phyloP scores from a whole-genome alignment of 2,113 vertebrate species.

The Microcebus lehilahytsara region DNA sequence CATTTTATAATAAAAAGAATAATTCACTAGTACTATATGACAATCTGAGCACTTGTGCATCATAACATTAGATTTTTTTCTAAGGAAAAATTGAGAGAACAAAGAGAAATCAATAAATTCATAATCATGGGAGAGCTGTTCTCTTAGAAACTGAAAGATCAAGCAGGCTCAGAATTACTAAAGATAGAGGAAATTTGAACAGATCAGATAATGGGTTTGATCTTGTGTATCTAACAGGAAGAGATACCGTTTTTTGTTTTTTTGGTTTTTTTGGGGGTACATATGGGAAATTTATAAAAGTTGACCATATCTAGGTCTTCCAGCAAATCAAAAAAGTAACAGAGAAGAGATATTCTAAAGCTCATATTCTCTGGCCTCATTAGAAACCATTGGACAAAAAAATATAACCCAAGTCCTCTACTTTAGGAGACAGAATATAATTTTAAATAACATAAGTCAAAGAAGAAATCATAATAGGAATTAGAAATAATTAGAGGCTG shows the following conservation, averaged over 20 bases:
- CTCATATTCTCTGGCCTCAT: background rate
- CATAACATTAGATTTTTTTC: background rate
- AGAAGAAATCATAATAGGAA: background rate
- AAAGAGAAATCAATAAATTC: background rate
- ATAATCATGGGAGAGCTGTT: background rate
- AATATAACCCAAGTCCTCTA: background rate
- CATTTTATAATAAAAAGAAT: background rate
- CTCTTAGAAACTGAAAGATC: background rate
- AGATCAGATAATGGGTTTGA: background rate
- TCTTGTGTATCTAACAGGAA: background rate
- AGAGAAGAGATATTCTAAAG: background rate
- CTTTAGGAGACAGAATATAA: background rate
- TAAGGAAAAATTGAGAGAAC: background rate
- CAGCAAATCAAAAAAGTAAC: background rate
- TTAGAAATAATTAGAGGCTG: background rate
- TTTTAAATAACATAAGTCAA: background rate
- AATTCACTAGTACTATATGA: background rate
- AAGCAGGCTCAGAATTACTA: background rate
- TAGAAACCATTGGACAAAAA: background rate
- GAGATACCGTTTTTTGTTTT: background rate
- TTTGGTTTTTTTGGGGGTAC: background rate
- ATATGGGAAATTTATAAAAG: background rate
- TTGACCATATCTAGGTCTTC: background rate
- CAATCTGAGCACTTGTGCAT: background rate
- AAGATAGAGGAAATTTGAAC: background rate